Evolutionary conservation across 2,797 vertebrate genomes (phyloP), one percentile per base, ranked within the genome.

Genomic region (Cygnus olor): DNA sequence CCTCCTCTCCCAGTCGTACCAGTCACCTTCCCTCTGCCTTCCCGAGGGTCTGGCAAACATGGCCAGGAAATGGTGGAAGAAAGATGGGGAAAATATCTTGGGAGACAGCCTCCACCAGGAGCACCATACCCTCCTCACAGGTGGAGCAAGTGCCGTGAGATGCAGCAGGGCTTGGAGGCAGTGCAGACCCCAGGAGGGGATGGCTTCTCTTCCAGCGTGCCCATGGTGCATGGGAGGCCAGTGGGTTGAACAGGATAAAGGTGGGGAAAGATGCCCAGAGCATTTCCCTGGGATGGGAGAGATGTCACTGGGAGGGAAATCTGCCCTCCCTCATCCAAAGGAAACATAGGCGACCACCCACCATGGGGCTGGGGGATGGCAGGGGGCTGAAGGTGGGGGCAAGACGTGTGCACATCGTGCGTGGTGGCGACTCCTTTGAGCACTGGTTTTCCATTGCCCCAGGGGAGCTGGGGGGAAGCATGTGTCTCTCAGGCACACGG

Each of bases 401-500:
- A 86, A 80, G 87, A 68, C 65, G 65, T 38, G 74, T 82, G 88
- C 28, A 27, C 66, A 90, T 92, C 93, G 91, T 91, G 93, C 93
- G 95, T 94, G 96, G 94, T 95, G 96, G 96, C 89, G 85, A 94
- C 95, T 96, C 89, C 94, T 94, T 94, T 95, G 96, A 97, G 93
- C 93, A 80, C 95, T 68, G 69, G 95, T 72, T 96, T 97, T 92
- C 85, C 94, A 74, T 88, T 88, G 96, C 97, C 96, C 85, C 88
- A 92, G 96, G 97, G 97, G 96, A 97, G 93, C 84, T 6, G 14
- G 92, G 83, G 77, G 86, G 89, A 97, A 96, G 96, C 89, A 21
- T 80, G 92, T 95, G 96, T 97, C 96, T 98, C 96, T 97, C 97
- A 96, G 96, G 95, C 95, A 92, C 96, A 96, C 91, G 80, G 95